phyloP scores from a whole-genome alignment of 2,797 vertebrate genomes.

The Sardinella longiceps region DNA sequence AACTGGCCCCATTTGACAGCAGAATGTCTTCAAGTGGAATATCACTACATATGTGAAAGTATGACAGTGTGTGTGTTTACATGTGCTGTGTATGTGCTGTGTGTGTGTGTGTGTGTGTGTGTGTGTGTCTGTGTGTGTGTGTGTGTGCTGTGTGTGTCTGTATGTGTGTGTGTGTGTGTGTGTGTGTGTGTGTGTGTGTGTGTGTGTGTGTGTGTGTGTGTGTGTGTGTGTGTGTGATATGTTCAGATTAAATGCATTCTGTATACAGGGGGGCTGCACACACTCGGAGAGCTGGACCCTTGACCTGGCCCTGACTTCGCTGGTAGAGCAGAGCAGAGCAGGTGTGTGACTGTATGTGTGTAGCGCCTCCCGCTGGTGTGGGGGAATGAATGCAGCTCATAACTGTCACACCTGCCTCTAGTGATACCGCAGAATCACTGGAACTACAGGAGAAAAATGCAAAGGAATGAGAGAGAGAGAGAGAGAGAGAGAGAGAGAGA shows the following conservation, averaged over 20 bases:
- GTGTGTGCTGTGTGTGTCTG: background rate
- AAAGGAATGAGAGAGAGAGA: too few species aligned
- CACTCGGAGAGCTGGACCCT: constrained; percentile 16
- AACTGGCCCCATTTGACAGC: background rate
- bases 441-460: constrained; percentile 73
- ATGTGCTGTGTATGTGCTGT: background rate
- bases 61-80: background rate
- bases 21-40: background rate
- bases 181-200: background rate
- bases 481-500: too few species aligned
- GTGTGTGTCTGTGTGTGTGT: background rate
- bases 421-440: constrained; percentile 88
- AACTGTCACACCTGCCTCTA: constrained; percentile 62
- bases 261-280: constrained; percentile 8
- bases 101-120: background rate
- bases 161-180: constrained; percentile 16
- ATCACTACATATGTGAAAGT: background rate
- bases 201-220: background rate
- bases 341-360: constrained; percentile 36
- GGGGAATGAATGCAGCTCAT: constrained; percentile 59
- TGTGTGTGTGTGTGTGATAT: background rate
- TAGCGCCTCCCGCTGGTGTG: constrained; percentile 61
- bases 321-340: constrained; percentile 39
- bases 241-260: constrained; percentile 10
- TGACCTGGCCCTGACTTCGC: constrained; percentile 34